Evolutionary conservation across 2,888 invertebrate genomes (phyloP), one percentile per base, ranked within the genome.

Genomic region (Tinea semifulvella): DNA sequence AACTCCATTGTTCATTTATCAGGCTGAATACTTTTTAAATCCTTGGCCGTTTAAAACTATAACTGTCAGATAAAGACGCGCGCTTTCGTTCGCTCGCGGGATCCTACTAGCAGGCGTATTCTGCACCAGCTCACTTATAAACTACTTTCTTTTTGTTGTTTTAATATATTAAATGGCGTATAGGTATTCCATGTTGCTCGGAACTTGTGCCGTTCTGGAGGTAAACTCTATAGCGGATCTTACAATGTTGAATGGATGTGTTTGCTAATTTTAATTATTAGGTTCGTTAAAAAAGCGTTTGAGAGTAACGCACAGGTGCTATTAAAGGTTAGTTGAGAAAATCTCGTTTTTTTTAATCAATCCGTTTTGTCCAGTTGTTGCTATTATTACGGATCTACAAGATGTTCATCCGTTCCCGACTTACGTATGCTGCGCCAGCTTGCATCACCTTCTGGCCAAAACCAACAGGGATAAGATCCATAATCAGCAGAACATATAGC

Each of bases 101-200:
- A 18, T 14, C 8, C 6, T 7, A 36, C 36, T 36, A 18, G n/a
- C 36, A 14, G 18, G 5, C n/a, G n/a, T 5, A 25, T 22, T 13
- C 5, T 14, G 19, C 5, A 10, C 8, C 22, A n/a, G 11, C n/a
- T 40, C 3, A 19, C 22, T 40, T 25, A 22, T 40, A 40, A 11
- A 40, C 38, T 16, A 26, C 42, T 42, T 42, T 42, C 28, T 42
- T 42, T 42, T 22, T 31, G 11, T 11, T 31, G 11, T 31, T 31
- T 14, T 18, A 17, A 35, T 8, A 7, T 26, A 2, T 42, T 11
- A 26, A 27, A 13, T 3, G 40, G 19, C 16, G 25, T 42, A 42
- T 27, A 14, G 20, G 22, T 18, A 22, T n/a, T 4, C 22, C n/a
- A 18, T 18, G 10, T n/a, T 16, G 8, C 3, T 2, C 8, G 36